These are phyloP conservation scores for Diadumene lineata DNA, from an alignment of 92 coral and sea anemone genomes.

Conservation along the genomic window DNA sequence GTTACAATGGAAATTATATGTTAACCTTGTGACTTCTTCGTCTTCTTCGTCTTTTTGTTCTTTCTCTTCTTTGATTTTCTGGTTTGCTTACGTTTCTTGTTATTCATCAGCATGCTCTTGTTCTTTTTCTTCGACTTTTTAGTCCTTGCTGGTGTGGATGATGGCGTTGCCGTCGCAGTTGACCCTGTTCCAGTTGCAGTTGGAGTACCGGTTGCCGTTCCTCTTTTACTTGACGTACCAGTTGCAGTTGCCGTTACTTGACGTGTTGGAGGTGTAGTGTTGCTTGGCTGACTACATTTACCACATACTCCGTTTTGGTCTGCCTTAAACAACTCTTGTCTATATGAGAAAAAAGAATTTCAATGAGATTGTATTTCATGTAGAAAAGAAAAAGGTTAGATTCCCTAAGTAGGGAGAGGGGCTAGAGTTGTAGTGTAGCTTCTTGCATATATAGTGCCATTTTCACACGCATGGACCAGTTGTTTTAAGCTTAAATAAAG, in stretches of 20 bases:
- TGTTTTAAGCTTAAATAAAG: too few species aligned
- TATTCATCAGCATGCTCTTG: too few species aligned
- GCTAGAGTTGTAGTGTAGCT: too few species aligned
- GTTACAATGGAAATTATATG: neutral
- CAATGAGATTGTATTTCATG: too few species aligned
- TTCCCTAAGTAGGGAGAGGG: too few species aligned
- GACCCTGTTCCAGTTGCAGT: neutral
- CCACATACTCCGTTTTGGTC: conserved; percentile 8
- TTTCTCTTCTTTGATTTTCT: neutral
- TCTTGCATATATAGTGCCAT: too few species aligned
- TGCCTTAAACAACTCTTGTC: neutral
- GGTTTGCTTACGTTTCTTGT: too few species aligned
- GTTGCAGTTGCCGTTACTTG: neutral
- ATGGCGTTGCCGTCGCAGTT: neutral
- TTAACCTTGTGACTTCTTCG: neutral
- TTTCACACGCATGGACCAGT: too few species aligned
- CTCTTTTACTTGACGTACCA: neutral
- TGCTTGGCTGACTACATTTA: conserved; percentile 6
- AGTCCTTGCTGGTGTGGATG: neutral
- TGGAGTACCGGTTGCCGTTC: neutral
- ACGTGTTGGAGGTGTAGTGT: neutral
- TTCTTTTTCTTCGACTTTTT: neutral
- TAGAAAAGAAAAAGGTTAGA: too few species aligned
- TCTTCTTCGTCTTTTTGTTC: neutral
- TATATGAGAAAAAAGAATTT: neutral